Base-by-base conservation (phyloP, 2,888 invertebrate species). In the Molorchus minor region DNA sequence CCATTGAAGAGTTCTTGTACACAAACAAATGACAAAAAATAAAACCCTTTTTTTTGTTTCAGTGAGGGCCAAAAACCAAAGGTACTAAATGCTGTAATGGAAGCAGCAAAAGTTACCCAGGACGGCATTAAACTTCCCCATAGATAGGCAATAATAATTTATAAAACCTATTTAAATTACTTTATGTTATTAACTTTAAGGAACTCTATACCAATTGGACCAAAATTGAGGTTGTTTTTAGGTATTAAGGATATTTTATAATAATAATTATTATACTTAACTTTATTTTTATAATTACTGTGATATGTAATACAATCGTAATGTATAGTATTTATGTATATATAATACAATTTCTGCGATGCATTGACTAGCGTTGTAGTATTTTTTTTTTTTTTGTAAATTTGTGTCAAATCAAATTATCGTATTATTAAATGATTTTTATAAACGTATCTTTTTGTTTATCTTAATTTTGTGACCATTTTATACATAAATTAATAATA, bases 61-160 rank as follows among this genome's bases (percentile, higher is more conserved):
- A 79, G 79, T 79, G 76, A 73, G 79, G 70, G 79, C 79, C 65
- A 75, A 75, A 67, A 75, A 75, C 70, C 77, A 76, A 71, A 71
- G 71, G 72, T 72, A 76, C 59, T 73, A 62, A 71, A 33, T 46
- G 38, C 53, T 63, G 59, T 45, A 64, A 56, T 44, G 19, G 20
- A 52, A 59, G 57, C 61, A 61, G 61, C 51, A 40, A 62, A 38
- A 21, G 36, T 59, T 57, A 20, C 49, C 55, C 51, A 44, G 47
- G 62, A 58, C 58, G 66, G 67, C 68, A 67, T 69, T 67, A 61
- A 56, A 51, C 43, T 54, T 51, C 47, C 35, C 33, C 3, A 33
- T 53, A 56, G 52, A 43, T 62, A 62, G 62, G 35, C 8, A 58
- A 58, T 62, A 58, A 43, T 61, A 61, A n/a, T 61, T 61, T 61